Evolutionary conservation across 1,140 invertebrate species (phyloP), one percentile per base, ranked within the genome.

Genomic region (Drosophila sucinea): DNA sequence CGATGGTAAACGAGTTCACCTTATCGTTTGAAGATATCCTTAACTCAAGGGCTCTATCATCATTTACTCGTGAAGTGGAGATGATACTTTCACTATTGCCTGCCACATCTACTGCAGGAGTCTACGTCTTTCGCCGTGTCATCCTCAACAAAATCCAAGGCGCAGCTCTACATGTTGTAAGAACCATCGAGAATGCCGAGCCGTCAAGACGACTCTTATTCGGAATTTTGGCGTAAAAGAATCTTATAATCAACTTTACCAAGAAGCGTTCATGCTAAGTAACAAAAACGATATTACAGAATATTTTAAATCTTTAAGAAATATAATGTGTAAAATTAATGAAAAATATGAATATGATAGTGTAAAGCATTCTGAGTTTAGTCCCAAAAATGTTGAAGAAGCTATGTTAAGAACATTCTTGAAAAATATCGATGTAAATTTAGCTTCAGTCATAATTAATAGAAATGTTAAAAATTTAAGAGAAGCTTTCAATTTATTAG

Each of bases 131-230:
- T 44, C 41, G 41, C 17, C 41, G 67, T 66, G 58, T 64, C 40
- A 60, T 73, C 27, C 54, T 74, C 23, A 69, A 74, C 60, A 73
- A 73, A 60, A 62, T 73, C 33, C 71, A 73, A 60, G 71, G 61
- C 33, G 41, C 60, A 51, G 67, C 66, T 40, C 67, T 74, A 17
- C 66, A 74, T 32, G 60, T 69, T 30, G 58, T 74, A 27, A 68
- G 71, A 74, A 69, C 66, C 4, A 65, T 74, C 4, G 41, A 44
- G 17, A 35, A 64, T 11, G 10, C 61, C 51, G 60, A 69, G 58
- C 61, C 67, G 27, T 44, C 41, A 44, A 44, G n/a, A 17, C 1
- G 0, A 47, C 2, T 7, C 17, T 47, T 1, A 47, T 25, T 47
- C 6, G 23, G 23, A 47, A 25, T 23, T 25, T 47, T 47, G 41